Conservation (phyloP, 2,797 vertebrate species). For the Myotis myotis region DNA sequence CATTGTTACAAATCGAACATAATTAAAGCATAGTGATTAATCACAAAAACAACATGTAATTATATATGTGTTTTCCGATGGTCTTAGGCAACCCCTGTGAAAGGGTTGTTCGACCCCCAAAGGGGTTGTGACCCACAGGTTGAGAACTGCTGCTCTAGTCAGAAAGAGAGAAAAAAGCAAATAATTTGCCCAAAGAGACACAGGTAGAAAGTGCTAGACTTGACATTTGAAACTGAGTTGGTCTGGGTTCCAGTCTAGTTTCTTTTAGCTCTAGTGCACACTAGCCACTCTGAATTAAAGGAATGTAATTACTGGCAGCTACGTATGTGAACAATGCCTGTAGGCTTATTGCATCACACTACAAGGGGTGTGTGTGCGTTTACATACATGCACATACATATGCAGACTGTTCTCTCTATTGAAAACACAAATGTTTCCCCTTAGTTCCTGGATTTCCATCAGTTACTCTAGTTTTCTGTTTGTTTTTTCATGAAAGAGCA, state of each 20-base stretch:
- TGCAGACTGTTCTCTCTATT: background rate
- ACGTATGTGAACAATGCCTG: background rate
- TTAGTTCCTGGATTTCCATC: background rate
- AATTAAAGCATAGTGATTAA: too few species aligned
- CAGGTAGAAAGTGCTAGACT: conserved; percentile 28
- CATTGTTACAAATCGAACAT: too few species aligned
- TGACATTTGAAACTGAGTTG: conserved; percentile 38
- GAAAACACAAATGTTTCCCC: background rate
- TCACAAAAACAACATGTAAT: too few species aligned
- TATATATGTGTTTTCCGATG: too few species aligned
- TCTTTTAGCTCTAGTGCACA: conserved; percentile 6
- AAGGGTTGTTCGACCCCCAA: too few species aligned
- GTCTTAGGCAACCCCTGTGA: too few species aligned
- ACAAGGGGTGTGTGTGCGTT: background rate
- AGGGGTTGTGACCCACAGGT: too few species aligned
- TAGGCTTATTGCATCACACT: conserved; percentile 1
- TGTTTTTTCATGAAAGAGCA: background rate
- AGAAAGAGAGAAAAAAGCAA: background rate
- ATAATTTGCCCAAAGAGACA: conserved; percentile 2
- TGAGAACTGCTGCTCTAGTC: background rate
- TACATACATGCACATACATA: background rate
- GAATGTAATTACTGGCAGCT: conserved; percentile 26
- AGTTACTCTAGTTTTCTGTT: background rate
- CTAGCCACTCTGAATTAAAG: conserved; percentile 21
- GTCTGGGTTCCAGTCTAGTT: conserved; percentile 18